Evolutionary conservation across 2,113 vertebrate species (phyloP).

Genomic region (Rhagologus leucostigma): DNA sequence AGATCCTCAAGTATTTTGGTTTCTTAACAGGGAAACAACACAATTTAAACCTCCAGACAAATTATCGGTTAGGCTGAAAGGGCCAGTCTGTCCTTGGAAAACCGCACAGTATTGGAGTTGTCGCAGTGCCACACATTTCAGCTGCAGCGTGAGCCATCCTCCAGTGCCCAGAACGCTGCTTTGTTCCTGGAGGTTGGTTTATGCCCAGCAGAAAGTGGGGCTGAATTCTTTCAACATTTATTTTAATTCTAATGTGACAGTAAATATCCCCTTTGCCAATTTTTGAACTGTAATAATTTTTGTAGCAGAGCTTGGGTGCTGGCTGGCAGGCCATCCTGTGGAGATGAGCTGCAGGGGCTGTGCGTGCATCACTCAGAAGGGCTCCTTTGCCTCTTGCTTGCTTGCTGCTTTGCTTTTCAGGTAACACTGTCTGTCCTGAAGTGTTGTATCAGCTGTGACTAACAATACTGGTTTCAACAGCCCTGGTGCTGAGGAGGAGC

Average conservation of each 20-base stretch:
- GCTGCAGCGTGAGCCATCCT: neutral
- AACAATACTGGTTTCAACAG: neutral
- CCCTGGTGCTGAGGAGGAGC: neutral
- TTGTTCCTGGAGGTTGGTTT: neutral
- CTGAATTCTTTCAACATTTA: neutral
- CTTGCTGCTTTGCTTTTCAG: neutral
- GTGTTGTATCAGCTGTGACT: neutral
- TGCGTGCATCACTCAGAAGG: rapidly evolving
- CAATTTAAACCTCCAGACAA: neutral
- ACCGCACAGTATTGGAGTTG: neutral
- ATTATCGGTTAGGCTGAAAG: neutral
- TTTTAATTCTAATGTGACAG: neutral
- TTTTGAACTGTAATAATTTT: neutral
- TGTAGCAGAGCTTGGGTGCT: rapidly evolving
- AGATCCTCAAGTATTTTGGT: neutral
- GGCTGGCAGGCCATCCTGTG: neutral
- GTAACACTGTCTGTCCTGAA: neutral
- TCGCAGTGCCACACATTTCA: rapidly evolving
- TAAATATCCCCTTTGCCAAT: neutral
- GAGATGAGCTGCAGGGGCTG: neutral
- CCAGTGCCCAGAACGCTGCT: rapidly evolving
- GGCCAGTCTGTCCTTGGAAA: neutral
- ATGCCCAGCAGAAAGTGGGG: neutral
- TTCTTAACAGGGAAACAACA: neutral
- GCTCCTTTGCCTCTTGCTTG: neutral